Evolutionary conservation across 2,888 invertebrate genomes (phyloP).

Genomic region (Drosophila subsilvestris): DNA sequence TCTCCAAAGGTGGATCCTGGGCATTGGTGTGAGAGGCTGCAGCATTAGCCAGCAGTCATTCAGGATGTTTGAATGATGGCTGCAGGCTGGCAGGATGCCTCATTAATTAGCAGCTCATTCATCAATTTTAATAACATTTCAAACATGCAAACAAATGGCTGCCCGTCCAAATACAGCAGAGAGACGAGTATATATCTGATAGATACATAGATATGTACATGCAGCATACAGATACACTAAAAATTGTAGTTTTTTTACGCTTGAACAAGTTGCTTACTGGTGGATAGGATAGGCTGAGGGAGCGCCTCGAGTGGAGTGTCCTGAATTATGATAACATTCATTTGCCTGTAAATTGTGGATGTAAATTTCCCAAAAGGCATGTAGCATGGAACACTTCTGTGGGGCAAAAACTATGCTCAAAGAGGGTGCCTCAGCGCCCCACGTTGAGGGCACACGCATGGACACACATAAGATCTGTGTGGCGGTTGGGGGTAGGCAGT

Average conservation of each 20-base stretch:
- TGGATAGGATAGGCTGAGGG: slow-evolving; percentile 13
- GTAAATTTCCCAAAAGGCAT: slow-evolving; percentile 74
- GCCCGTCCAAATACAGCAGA: slow-evolving; percentile 16
- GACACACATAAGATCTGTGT: slow-evolving; percentile 17
- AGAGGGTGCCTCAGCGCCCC: slow-evolving; percentile 42
- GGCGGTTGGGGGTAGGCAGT: slow-evolving; percentile 45
- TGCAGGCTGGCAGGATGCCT: slow-evolving; percentile 24
- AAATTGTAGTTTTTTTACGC: slow-evolving; percentile 56
- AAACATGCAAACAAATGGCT: slow-evolving; percentile 31
- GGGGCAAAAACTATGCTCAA: slow-evolving; percentile 65
- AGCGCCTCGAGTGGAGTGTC: slow-evolving; percentile 3
- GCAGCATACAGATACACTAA: background rate
- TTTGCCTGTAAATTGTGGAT: slow-evolving; percentile 62
- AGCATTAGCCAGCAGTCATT: slow-evolving; percentile 53
- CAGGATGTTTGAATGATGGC: slow-evolving; percentile 6
- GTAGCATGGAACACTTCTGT: slow-evolving; percentile 58
- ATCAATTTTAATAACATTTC: slow-evolving; percentile 83
- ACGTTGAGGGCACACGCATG: slow-evolving; percentile 21
- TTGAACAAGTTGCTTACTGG: slow-evolving; percentile 40
- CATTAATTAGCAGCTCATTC: slow-evolving; percentile 82
- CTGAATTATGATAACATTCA: slow-evolving; percentile 78
- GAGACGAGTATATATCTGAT: background rate
- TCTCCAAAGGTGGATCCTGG: slow-evolving; percentile 49
- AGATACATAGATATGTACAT: background rate
- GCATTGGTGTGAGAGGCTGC: slow-evolving; percentile 1